Conservation (phyloP, 2,797 vertebrate species). For the Margarornis squamiger region DNA sequence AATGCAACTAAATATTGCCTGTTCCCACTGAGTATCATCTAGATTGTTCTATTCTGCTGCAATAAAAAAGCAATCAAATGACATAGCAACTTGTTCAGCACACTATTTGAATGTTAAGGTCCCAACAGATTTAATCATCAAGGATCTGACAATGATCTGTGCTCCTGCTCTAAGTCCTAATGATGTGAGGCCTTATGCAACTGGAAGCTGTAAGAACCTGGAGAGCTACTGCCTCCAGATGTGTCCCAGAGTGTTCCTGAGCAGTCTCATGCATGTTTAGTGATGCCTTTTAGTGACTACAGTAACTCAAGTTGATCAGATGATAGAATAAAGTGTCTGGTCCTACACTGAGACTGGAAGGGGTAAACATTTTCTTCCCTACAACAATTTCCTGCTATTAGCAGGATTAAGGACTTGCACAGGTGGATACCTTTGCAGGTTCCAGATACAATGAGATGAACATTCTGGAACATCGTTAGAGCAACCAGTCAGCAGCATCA, state of each 20-base stretch:
- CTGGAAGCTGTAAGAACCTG: background rate
- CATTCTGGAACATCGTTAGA: background rate
- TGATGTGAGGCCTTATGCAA: background rate
- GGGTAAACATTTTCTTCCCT: background rate
- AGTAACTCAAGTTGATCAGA: background rate
- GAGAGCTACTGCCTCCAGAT: background rate
- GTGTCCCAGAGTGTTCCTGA: background rate
- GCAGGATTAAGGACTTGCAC: background rate
- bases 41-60: background rate
- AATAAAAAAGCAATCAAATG: background rate
- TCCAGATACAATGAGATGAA: background rate
- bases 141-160: background rate
- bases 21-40: background rate
- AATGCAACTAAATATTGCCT: background rate
- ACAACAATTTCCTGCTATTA: background rate
- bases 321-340: background rate
- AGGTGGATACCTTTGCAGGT: background rate
- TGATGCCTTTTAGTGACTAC: background rate
- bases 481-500: background rate
- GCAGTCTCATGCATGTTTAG: background rate
- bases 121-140: background rate
- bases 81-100: background rate
- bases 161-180: background rate
- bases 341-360: background rate
- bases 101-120: background rate